These are phyloP conservation scores for Umimayanthus chanpuru DNA, from an alignment of 92 coral and sea anemone genomes.

Conservation along the genomic window DNA sequence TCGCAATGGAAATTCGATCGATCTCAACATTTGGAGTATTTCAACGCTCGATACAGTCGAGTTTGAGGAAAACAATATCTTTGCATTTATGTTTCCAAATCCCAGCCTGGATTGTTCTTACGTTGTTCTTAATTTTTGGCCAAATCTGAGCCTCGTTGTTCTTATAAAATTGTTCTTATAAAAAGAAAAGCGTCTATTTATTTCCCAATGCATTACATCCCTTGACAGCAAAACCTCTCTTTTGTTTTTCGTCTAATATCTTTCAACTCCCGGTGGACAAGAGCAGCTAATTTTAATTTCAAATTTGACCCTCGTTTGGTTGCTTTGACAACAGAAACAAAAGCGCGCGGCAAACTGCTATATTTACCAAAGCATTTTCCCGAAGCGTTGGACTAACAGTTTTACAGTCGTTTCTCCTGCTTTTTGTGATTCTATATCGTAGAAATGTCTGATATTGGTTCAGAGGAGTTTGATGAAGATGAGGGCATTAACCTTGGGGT, in stretches of 20 bases:
- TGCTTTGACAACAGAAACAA: slow-evolving; percentile 64
- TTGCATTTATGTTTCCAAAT: too few species aligned
- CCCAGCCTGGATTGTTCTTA: too few species aligned
- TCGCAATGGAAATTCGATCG: too few species aligned
- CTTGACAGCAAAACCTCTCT: not conserved
- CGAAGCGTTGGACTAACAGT: not conserved
- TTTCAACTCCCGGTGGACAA: not conserved
- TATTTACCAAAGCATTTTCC: slow-evolving; percentile 22
- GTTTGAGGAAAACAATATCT: too few species aligned
- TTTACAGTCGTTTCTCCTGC: slow-evolving; percentile 13
- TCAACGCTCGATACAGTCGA: too few species aligned
- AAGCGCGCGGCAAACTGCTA: slow-evolving; percentile 24
- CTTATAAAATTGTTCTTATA: too few species aligned
- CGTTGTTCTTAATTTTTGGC: too few species aligned
- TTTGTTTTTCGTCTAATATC: not conserved
- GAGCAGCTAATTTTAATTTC: slow-evolving; percentile 58
- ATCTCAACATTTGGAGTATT: too few species aligned
- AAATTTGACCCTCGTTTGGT: slow-evolving; percentile 53
- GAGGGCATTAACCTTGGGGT: slow-evolving; percentile 94
- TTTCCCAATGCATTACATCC: too few species aligned
- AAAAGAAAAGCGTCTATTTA: too few species aligned
- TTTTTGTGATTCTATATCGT: not conserved
- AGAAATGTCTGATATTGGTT: slow-evolving; percentile 92
- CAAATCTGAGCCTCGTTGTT: too few species aligned
- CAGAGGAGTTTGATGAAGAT: slow-evolving; percentile 96